Base-by-base conservation (phyloP, 2,113 vertebrate genomes). In the Speoplatyrhinus poulsoni region DNA sequence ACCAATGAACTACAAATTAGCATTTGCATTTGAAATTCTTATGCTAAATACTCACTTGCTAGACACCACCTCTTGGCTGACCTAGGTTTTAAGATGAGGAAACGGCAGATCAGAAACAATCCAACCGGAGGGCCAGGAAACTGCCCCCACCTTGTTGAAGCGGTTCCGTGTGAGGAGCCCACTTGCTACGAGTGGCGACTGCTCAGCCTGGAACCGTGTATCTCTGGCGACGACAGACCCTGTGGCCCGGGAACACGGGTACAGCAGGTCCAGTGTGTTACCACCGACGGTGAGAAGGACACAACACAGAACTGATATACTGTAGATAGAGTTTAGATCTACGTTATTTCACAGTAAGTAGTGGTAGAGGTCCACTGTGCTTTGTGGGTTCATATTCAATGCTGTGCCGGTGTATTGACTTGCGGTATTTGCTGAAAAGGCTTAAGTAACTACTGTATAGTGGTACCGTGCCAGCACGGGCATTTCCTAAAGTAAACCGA, bases 101-200 rank as follows among this genome's bases (percentile, higher is more conserved):
- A 92, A 65, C 92, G 98, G 0, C 91, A 46, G 62, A 94, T 99
- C 70, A 92, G 82, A 6, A 98, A 94, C 50, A 90, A 95, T 75
- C 96, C 97, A 1, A 95, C 92, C 0, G 96, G 95, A 9, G 95
- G 93, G 1, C 90, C 90, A 0, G 94, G 94, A 11, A 96, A 88
- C 91, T 99, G 98, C 69, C 95, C 96, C 1, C 96, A 99, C 81
- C 92, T 98, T 53, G 86, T 95, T 84, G 98, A 99, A 92, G 96
- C 95, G 41, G 93, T 98, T 69, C 96, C 96, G 0, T 99, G 98
- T 67, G 98, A 99, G 3, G 96, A 98, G 32, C 96, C 98, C 6
- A 92, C 90, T 11, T 99, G 98, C 75, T 96, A 93, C 1, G 85
- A 91, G 46, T 99, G 98, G 98, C 92, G 88, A 54, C 87, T 95